Evolutionary conservation across 2,888 invertebrate species (phyloP).

Genomic region (Polydrusus cervinus): DNA sequence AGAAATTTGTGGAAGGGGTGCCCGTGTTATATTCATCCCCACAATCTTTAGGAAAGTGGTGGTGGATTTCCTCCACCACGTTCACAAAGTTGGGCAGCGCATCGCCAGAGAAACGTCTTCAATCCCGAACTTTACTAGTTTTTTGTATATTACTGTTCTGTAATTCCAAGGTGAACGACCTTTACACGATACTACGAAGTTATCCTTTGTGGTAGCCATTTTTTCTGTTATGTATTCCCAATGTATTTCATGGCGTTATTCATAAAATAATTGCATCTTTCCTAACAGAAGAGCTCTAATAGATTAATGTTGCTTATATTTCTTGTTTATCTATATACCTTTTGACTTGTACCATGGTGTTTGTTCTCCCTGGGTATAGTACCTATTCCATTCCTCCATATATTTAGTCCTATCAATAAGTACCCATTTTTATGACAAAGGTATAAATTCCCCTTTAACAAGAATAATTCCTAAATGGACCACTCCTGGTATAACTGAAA

Average conservation of each 20-base stretch:
- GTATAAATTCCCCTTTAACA: too few species aligned
- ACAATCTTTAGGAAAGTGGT: slow-evolving; percentile 65
- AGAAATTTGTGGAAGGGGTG: slow-evolving; percentile 72
- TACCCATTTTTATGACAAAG: too few species aligned
- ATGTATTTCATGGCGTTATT: not conserved
- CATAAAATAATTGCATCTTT: not conserved
- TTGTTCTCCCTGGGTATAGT: too few species aligned
- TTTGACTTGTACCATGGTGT: too few species aligned
- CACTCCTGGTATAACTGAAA: too few species aligned
- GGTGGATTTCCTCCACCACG: slow-evolving; percentile 70
- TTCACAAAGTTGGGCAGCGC: slow-evolving; percentile 65
- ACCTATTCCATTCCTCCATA: too few species aligned
- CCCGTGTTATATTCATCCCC: slow-evolving; percentile 72
- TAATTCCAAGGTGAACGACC: slow-evolving; percentile 68
- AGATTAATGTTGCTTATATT: too few species aligned
- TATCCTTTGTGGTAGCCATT: slow-evolving; percentile 36
- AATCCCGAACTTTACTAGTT: slow-evolving; percentile 58
- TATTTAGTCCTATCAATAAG: too few species aligned
- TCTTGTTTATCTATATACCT: too few species aligned
- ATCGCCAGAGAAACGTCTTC: slow-evolving; percentile 68
- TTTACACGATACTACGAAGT: slow-evolving; percentile 57
- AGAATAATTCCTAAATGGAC: too few species aligned
- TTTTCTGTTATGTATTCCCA: slow-evolving; percentile 3
- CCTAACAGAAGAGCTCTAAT: too few species aligned
- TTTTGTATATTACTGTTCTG: slow-evolving; percentile 40